Evolutionary conservation across 2,797 vertebrate genomes (phyloP).

Genomic region (Peromyscus aztecus): DNA sequence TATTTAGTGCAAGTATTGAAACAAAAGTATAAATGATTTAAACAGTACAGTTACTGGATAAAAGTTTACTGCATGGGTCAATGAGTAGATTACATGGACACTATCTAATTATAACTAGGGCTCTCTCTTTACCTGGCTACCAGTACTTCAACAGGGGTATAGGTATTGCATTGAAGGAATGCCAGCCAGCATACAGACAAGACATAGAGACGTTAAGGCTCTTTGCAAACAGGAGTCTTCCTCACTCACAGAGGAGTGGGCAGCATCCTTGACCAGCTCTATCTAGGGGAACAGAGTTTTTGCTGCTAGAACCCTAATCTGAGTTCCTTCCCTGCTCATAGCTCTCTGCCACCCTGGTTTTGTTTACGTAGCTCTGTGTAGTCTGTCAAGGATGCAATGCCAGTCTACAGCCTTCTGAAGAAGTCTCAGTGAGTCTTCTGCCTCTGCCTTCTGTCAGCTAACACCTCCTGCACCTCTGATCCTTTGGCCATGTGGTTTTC

Average conservation of each 20-base stretch:
- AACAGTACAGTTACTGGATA: background rate
- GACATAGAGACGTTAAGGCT: background rate
- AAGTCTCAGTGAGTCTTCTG: background rate
- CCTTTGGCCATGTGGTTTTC: background rate
- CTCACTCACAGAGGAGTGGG: background rate
- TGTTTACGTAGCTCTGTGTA: background rate
- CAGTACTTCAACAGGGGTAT: background rate
- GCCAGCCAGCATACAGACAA: background rate
- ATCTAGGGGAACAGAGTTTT: background rate
- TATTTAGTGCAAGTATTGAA: conserved; percentile 1
- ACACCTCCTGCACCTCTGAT: background rate
- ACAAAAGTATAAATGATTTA: conserved; percentile 18
- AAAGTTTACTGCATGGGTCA: background rate
- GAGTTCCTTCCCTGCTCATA: too few relatives aligned
- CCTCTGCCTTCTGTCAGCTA: background rate
- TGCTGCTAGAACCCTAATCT: background rate
- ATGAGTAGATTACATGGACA: background rate
- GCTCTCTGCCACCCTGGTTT: background rate
- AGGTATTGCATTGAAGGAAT: background rate
- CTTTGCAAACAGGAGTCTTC: background rate
- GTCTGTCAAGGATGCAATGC: background rate
- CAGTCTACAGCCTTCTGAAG: background rate
- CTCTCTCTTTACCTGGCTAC: background rate
- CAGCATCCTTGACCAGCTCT: background rate
- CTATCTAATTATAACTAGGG: background rate